Conservation (phyloP, 2,888 invertebrate species). For the Bombylius discolor region DNA sequence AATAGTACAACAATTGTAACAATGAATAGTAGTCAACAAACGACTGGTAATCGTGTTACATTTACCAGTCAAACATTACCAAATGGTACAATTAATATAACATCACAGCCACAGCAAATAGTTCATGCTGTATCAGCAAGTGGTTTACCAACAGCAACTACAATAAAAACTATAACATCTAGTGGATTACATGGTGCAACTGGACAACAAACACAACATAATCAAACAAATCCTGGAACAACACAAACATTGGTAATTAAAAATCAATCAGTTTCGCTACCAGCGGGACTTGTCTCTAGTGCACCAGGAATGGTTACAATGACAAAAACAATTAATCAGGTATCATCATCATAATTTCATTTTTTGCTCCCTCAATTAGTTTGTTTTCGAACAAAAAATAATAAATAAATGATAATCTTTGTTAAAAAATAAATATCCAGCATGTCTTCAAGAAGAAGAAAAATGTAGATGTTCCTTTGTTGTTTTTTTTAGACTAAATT, state of each 20-base stretch:
- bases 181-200: conserved; percentile 19
- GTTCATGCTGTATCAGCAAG: conserved; percentile 39
- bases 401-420: neutral
- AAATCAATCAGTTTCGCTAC: conserved; percentile 41
- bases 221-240: conserved; percentile 23
- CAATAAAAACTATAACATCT: conserved; percentile 34
- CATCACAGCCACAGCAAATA: conserved; percentile 30
- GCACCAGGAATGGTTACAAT: conserved; percentile 52
- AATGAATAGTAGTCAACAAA: conserved; percentile 31
- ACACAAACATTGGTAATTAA: conserved; percentile 38
- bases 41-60: conserved; percentile 43
- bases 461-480: too few relatives aligned
- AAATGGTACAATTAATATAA: conserved; percentile 56
- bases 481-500: too few relatives aligned
- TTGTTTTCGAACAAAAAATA: neutral
- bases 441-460: too few relatives aligned
- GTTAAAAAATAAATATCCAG: neutral
- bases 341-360: conserved; percentile 15
- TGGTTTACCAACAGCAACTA: conserved; percentile 39
- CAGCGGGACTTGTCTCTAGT: conserved; percentile 39
- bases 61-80: conserved; percentile 52
- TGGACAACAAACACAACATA: conserved; percentile 18
- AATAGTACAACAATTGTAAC: conserved; percentile 21
- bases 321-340: conserved; percentile 43
- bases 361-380: neutral